A percentile compares a stretch with the other conserved stretches of the same genome.
Conservation (phyloP, 2,888 invertebrate genomes). For the Anoplius nigerrimus region DNA sequence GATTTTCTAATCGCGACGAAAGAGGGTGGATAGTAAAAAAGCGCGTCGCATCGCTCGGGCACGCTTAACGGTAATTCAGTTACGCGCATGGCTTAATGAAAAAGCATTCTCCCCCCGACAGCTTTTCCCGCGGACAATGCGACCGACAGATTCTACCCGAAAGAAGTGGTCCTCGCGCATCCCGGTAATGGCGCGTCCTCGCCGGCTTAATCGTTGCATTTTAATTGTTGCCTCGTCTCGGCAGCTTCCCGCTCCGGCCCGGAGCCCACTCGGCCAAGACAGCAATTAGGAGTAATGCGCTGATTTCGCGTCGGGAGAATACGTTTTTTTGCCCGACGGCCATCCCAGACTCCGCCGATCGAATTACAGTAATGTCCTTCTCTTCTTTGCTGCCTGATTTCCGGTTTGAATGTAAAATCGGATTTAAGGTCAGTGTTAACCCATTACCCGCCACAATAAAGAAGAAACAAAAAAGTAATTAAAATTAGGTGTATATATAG, state of each 20-base stretch:
- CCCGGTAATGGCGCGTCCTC: conserved; percentile 38
- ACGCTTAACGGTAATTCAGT: conserved; percentile 46
- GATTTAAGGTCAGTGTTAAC: no score
- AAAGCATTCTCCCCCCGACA: not conserved
- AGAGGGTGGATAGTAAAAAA: no score
- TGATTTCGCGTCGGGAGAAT: no score
- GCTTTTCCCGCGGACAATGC: not conserved
- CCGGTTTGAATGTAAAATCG: no score
- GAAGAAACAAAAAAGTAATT: no score
- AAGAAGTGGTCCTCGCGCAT: conserved; percentile 25
- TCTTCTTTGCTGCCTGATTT: no score
- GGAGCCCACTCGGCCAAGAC: not conserved
- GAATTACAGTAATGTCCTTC: no score
- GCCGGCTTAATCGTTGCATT: conserved; percentile 40
- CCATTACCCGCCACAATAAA: no score
- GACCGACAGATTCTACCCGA: conserved; percentile 1
- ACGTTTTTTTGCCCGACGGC: no score
- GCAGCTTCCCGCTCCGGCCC: not conserved
- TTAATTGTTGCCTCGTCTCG: conserved; percentile 37
- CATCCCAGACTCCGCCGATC: no score
- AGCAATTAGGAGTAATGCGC: conserved; percentile 38
- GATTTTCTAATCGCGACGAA: no score
- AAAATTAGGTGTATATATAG: no score
- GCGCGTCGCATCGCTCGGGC: conserved; percentile 17
- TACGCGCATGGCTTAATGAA: not conserved